phyloP scores from a whole-genome alignment of 2,797 vertebrate species.

The Sebastes diploproa region DNA sequence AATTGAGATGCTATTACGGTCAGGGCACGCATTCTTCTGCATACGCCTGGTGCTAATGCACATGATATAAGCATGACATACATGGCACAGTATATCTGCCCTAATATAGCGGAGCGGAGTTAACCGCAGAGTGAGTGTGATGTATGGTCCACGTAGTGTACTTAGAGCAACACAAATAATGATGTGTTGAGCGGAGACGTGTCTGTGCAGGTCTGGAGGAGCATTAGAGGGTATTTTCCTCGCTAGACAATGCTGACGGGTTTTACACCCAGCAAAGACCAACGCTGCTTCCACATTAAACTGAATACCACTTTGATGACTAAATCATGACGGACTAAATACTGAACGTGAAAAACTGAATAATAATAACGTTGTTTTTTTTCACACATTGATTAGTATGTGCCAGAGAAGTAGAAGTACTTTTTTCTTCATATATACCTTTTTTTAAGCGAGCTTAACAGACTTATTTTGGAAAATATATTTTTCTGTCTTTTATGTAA shows the following conservation, averaged over 20 bases:
- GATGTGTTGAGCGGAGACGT: constrained; percentile 51
- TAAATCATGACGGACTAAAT: not conserved
- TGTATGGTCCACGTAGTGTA: constrained; percentile 58
- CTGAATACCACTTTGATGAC: constrained; percentile 4
- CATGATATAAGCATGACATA: constrained; percentile 63
- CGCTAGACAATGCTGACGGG: constrained; percentile 20
- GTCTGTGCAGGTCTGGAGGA: constrained; percentile 52
- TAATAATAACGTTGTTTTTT: not conserved
- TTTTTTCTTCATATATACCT: not conserved
- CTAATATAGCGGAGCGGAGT: constrained; percentile 46
- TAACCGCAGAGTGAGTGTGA: constrained; percentile 59
- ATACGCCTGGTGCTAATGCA: constrained; percentile 59
- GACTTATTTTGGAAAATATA: not conserved
- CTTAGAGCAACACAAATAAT: constrained; percentile 62
- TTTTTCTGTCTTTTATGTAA: not conserved
- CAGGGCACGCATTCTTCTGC: constrained; percentile 64
- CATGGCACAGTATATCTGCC: constrained; percentile 46
- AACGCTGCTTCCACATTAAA: not conserved
- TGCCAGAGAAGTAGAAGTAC: no score
- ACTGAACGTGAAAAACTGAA: not conserved
- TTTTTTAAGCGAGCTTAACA: not conserved
- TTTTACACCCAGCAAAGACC: constrained; percentile 20
- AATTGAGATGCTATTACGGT: constrained; percentile 80
- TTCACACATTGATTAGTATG: not conserved
- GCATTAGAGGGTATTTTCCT: constrained; percentile 28